phyloP scores from a whole-genome alignment of 2,888 invertebrate species.

The Clivina fossor region DNA sequence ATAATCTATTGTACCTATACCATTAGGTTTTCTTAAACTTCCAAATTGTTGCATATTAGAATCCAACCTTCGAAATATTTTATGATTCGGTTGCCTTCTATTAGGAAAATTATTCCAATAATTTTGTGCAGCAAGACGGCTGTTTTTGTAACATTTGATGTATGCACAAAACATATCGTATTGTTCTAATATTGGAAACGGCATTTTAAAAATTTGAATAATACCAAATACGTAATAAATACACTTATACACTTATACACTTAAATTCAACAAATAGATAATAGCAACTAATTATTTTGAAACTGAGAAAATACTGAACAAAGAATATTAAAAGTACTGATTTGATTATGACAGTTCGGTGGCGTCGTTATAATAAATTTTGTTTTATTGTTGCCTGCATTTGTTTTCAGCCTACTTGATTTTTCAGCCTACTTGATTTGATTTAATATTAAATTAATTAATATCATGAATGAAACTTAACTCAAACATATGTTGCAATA shows the following conservation, averaged over 20 bases:
- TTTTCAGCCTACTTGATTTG: no score
- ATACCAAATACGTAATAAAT: neutral
- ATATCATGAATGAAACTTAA: no score
- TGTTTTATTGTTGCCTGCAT: no score
- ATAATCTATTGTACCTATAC: constrained; percentile 2
- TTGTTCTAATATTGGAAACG: neutral
- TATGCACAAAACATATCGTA: constrained; percentile 7
- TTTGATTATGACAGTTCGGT: no score
- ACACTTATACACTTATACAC: neutral
- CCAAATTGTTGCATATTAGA: constrained; percentile 13
- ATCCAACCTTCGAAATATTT: constrained; percentile 20
- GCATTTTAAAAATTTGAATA: neutral
- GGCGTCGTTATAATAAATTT: no score
- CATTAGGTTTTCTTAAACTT: constrained; percentile 10
- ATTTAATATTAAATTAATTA: no score
- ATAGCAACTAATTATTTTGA: no score
- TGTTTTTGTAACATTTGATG: constrained; percentile 9
- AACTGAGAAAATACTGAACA: no score
- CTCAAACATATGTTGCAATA: no score
- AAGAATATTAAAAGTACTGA: no score
- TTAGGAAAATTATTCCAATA: constrained; percentile 7
- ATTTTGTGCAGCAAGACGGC: constrained; percentile 18
- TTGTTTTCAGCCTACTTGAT: no score
- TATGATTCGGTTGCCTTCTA: constrained; percentile 12
- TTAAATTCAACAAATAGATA: no score